Conservation (phyloP, 2,113 vertebrate genomes). For the Glaucomys volans region DNA sequence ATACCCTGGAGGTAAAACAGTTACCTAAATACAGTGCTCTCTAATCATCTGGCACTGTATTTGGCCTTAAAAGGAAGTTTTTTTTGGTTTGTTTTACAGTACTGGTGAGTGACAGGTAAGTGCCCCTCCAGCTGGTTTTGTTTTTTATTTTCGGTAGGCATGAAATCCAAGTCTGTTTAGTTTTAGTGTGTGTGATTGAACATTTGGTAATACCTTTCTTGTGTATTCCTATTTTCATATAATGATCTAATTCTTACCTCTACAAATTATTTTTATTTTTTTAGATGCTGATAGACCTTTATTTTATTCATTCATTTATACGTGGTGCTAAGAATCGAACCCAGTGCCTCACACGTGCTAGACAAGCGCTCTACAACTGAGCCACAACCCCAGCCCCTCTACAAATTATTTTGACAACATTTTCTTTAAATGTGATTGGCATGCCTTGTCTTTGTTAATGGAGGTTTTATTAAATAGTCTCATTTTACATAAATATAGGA, state of each 20-base stretch:
- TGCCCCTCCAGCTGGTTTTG: not conserved
- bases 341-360: too few relatives aligned
- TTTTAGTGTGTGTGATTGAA: not conserved
- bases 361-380: too few relatives aligned
- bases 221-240: not conserved
- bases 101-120: not conserved
- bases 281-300: too few relatives aligned
- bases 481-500: not conserved
- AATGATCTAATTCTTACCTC: not conserved
- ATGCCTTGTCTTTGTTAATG: not conserved
- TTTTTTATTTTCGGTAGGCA: not conserved
- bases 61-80: not conserved
- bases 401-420: not conserved
- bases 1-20: conserved; percentile 1
- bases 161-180: not conserved
- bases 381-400: not conserved
- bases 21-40: not conserved
- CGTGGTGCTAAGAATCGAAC: too few relatives aligned
- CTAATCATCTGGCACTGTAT: not conserved
- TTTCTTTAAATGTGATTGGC: not conserved
- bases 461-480: not conserved
- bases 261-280: not conserved
- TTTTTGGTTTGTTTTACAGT: not conserved
- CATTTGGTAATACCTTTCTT: not conserved
- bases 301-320: too few relatives aligned